These are phyloP conservation scores for Phenacoccus solenopsis DNA, from an alignment of 1,140 invertebrate species.

Conservation along the genomic window DNA sequence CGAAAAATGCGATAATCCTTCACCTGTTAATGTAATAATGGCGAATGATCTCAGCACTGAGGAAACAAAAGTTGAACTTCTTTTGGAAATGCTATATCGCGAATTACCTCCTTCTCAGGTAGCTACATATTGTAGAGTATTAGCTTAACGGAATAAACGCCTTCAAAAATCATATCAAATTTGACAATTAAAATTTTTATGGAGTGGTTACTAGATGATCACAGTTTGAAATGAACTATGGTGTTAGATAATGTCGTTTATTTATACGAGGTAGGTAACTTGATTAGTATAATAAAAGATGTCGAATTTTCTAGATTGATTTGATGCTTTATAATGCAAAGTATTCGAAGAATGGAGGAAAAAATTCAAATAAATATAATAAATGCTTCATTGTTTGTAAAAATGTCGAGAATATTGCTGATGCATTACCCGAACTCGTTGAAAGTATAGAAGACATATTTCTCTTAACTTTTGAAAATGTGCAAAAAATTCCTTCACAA, in stretches of 20 bases:
- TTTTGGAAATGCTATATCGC: background rate
- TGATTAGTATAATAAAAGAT: no score
- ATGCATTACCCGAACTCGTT: background rate
- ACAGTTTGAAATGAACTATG: no score
- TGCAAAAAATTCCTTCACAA: background rate
- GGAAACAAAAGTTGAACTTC: background rate
- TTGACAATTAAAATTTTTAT: no score
- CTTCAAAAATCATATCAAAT: no score
- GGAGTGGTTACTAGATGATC: no score
- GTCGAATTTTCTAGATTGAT: background rate
- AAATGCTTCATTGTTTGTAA: background rate
- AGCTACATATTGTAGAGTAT: background rate
- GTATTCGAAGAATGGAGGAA: background rate
- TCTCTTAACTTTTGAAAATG: background rate
- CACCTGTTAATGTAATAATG: background rate
- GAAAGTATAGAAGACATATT: background rate
- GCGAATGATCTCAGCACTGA: background rate
- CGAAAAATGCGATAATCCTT: background rate
- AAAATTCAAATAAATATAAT: background rate
- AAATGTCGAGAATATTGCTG: background rate
- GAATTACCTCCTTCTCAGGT: background rate
- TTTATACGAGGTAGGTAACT: no score
- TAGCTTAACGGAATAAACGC: no score
- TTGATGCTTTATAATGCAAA: background rate
- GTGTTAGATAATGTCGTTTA: no score